Evolutionary conservation across 2,888 invertebrate species (phyloP), one percentile per base, ranked within the genome.

Genomic region (Parthenolecanium corni): DNA sequence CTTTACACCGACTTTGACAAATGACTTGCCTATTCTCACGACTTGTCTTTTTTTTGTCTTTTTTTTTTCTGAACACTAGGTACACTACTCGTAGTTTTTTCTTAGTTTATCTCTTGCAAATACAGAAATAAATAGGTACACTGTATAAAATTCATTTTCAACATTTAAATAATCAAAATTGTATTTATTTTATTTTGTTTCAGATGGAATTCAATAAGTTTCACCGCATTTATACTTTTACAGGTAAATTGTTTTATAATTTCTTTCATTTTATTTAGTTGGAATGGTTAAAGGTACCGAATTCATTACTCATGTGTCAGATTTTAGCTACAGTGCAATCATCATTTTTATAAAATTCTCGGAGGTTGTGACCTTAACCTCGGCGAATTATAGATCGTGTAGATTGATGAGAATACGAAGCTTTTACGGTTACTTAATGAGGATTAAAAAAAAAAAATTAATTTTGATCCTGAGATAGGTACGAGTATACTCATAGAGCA

Each of bases 191-290:
- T 44, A 4, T 61, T 46, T 46, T 57, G 61, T 61, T 61, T 18
- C 51, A 61, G 61, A 40, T 51, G 49, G 61, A 49, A 61, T 40
- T 38, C 49, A 16, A 49, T 47, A 16, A 31, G 61, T 38, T 61
- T 36, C n/a, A 21, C 47, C 23, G 61, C 47, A 51, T 61, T 61
- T 47, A 24, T 49, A 23, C 23, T 61, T 2, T 31, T 61, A 51
- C 61, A 61, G 61, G 61, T 61, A 40, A 61, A 38, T 18, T 14
- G 18, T 21, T 21, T 18, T 21, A 12, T 1, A 42, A 4, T 14
- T 18, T 14, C 44, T 42, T 16, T 42, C 4, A 31, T 31, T 31
- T 31, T 31, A 31, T 31, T 31, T 31, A 31, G 31, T 9, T 9
- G 9, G 4, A 31, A 31, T 9, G 31, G 31, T 31, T 9, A 31